Evolutionary conservation across 2,797 vertebrate genomes (phyloP).

Genomic region (Eulemur mongoz): DNA sequence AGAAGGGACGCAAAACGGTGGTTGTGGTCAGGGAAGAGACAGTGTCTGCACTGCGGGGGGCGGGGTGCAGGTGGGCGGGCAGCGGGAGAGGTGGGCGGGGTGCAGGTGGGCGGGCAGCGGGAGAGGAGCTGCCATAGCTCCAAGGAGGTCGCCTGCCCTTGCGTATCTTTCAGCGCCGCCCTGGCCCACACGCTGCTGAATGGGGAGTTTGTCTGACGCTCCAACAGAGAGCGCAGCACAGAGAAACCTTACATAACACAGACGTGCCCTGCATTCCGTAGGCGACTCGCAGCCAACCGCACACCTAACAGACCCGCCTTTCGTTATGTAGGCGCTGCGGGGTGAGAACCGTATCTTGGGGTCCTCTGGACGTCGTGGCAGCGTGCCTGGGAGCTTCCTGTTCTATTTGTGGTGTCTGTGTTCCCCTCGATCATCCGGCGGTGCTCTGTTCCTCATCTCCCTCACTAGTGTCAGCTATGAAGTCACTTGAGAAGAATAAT

Average conservation of each 20-base stretch:
- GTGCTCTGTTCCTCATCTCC: background rate
- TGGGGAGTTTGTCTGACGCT: background rate
- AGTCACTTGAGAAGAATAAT: background rate
- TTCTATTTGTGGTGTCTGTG: background rate
- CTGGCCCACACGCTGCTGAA: background rate
- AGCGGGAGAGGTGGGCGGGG: background rate
- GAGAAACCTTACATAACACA: background rate
- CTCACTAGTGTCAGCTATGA: background rate
- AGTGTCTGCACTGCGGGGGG: background rate
- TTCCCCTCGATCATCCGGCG: background rate
- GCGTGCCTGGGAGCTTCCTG: background rate
- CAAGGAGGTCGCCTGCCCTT: background rate
- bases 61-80: too few relatives aligned
- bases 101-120: background rate
- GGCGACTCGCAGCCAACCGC: rapidly evolving
- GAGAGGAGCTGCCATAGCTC: background rate
- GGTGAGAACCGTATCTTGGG: background rate
- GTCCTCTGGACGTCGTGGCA: rapidly evolving
- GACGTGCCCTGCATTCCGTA: background rate
- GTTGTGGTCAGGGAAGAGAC: background rate
- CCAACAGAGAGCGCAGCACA: background rate
- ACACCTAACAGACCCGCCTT: background rate
- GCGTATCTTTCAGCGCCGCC: rapidly evolving
- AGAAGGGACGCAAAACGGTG: background rate
- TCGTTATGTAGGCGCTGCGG: rapidly evolving